phyloP scores from a whole-genome alignment of 2,113 vertebrate genomes.

The Anolis carolinensis region DNA sequence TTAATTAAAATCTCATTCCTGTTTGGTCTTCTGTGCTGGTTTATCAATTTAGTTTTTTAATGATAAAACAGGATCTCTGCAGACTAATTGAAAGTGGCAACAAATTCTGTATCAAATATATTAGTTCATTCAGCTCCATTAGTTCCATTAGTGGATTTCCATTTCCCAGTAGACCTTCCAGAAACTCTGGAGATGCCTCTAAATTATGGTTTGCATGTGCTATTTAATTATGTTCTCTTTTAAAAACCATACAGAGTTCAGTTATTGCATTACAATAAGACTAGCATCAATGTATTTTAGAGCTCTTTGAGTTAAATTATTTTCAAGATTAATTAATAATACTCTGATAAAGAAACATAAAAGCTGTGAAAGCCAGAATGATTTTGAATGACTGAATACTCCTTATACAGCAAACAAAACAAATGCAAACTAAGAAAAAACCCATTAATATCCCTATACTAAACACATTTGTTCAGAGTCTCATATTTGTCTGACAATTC shows the following conservation, averaged over 20 bases:
- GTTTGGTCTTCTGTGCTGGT: conserved; percentile 12
- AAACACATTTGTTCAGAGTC: neutral
- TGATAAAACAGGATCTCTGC: conserved; percentile 18
- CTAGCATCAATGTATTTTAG: neutral
- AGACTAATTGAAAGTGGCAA: conserved; percentile 34
- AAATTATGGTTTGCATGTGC: conserved; percentile 11
- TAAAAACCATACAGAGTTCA: conserved; percentile 11
- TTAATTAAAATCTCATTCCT: conserved; percentile 30
- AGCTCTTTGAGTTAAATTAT: conserved; percentile 1
- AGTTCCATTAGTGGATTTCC: conserved; percentile 29
- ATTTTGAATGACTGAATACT: neutral
- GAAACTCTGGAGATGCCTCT: conserved; percentile 21
- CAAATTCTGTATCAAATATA: conserved; percentile 25
- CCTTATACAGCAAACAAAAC: neutral
- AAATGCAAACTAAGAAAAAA: neutral
- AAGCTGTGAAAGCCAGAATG: neutral
- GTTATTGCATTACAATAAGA: conserved; percentile 21
- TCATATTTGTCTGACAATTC: too few species aligned
- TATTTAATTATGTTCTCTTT: conserved; percentile 25
- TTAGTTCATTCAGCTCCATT: conserved; percentile 33
- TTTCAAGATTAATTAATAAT: conserved; percentile 16
- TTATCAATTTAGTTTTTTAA: conserved; percentile 37
- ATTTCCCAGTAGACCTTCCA: conserved; percentile 26
- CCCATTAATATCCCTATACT: too few species aligned
- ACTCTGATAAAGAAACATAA: neutral